Evolutionary conservation across 2,888 invertebrate species (phyloP), one percentile per base, ranked within the genome.

Genomic region (Yponomeuta plumbellus): DNA sequence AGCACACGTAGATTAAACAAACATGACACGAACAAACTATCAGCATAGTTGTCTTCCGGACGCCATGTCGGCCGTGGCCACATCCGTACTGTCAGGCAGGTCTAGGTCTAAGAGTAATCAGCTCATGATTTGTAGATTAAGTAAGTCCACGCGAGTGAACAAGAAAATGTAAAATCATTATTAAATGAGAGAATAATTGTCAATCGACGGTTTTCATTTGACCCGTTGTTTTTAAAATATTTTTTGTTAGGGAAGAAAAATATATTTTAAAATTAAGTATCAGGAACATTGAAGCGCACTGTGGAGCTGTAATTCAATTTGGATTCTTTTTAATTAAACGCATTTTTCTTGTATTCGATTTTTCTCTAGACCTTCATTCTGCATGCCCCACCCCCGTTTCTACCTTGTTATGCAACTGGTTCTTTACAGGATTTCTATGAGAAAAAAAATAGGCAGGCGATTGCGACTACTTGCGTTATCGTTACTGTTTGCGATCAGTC

Each of bases 251-350:
- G 17, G 2, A 52, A 52, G 17, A 52, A 52, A 52, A 17, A 17
- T 13, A 11, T 59, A 22, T 5, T 34, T 34, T 20, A 59, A 23
- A 23, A 59, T 22, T 58, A 58, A 58, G 44, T 17, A 26, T 61
- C 26, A 61, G 63, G 63, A n/a, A 44, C 52, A 59, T 22, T 20
- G 13, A 8, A 63, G 10, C 17, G 26, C 40, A 63, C 44, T 22
- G 40, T 63, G 44, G 20, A 80, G 78, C 72, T 81, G 78, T 82
- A 79, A 74, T 76, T 74, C 74, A 78, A 74, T 71, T 73, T 76
- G 39, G 44, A 63, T 63, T 63, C 63, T 63, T 80, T 76, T 79
- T 78, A 80, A 85, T 83, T 85, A 86, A 86, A 83, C 71, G 73
- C 75, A 72, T 78, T 76, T 73, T 71, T 71, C 70, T 69, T 72